Evolutionary conservation across 2,797 vertebrate species (phyloP).

Genomic region (Antrozous pallidus): DNA sequence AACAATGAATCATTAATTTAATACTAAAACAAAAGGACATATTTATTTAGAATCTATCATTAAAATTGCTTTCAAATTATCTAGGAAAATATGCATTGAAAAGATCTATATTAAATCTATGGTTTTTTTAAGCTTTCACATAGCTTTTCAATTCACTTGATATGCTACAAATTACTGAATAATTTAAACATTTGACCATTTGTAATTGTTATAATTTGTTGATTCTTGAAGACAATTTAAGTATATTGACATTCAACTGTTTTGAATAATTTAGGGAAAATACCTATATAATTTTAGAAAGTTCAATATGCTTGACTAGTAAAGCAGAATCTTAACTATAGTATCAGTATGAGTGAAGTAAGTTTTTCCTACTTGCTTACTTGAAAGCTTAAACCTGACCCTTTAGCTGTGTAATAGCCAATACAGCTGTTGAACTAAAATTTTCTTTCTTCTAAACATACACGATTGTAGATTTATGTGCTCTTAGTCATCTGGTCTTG

Average conservation of each 20-base stretch:
- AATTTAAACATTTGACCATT: neutral
- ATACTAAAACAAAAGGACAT: neutral
- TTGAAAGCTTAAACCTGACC: slow-evolving; percentile 12
- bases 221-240: slow-evolving; percentile 38
- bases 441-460: slow-evolving; percentile 20
- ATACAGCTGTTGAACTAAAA: neutral
- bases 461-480: neutral
- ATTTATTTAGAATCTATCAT: slow-evolving; percentile 26
- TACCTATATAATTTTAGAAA: neutral
- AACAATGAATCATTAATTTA: neutral
- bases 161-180: slow-evolving; percentile 13
- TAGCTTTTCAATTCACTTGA: neutral
- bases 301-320: neutral
- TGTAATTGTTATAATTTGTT: slow-evolving; percentile 12
- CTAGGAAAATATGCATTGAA: neutral
- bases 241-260: neutral
- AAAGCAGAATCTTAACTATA: slow-evolving; percentile 13
- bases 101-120: neutral
- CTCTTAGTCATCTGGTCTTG: neutral
- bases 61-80: slow-evolving; percentile 40
- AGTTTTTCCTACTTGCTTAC: neutral
- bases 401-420: neutral
- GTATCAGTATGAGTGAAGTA: neutral
- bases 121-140: neutral
- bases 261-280: slow-evolving; percentile 21